Evolutionary conservation across 2,113 vertebrate genomes (phyloP).

Genomic region (Vombatus ursinus): DNA sequence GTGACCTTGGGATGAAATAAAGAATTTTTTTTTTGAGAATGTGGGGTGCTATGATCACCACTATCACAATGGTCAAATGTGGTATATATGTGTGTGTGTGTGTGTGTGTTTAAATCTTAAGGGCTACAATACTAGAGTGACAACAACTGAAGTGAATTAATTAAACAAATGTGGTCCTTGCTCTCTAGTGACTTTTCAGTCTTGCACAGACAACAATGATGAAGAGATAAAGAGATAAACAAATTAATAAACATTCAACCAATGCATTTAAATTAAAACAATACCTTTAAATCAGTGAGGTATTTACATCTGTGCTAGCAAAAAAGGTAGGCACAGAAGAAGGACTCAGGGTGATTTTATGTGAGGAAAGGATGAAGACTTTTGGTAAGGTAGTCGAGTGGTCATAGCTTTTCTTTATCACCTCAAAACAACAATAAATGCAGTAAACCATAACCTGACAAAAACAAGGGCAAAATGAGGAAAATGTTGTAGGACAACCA

Average conservation of each 20-base stretch:
- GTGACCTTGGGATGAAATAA: constrained; percentile 54
- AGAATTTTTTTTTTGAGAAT: constrained; percentile 53
- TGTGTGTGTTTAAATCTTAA: background rate
- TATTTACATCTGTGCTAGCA: background rate
- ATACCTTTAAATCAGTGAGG: background rate
- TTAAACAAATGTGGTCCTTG: background rate
- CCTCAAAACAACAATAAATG: background rate
- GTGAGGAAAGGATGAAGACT: background rate
- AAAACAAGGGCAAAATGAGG: background rate
- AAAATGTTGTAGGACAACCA: background rate
- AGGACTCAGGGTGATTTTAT: background rate
- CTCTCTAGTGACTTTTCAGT: background rate
- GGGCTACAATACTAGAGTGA: background rate
- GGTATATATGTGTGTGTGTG: too few relatives aligned
- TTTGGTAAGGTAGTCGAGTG: background rate
- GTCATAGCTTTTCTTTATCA: background rate
- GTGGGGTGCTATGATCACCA: background rate
- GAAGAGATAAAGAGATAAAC: background rate
- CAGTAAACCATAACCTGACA: too few relatives aligned
- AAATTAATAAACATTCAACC: background rate
- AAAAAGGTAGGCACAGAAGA: background rate
- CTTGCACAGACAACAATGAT: background rate
- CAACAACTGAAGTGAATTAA: background rate
- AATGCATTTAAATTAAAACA: background rate
- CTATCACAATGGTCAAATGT: background rate